Conservation (phyloP, 2,888 invertebrate species). For the Archips crataeganus region DNA sequence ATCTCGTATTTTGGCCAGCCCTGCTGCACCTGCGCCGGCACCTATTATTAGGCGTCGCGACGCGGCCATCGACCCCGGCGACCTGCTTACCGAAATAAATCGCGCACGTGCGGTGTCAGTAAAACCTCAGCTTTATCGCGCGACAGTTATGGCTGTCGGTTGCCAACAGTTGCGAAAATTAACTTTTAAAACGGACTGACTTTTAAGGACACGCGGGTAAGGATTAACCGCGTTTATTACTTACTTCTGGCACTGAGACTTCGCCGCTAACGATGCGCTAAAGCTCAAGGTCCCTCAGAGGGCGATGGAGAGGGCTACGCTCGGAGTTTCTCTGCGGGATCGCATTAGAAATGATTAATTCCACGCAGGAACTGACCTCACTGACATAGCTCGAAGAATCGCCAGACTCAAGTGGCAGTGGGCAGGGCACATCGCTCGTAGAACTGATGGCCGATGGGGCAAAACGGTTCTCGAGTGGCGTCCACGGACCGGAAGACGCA, state of each 20-base stretch:
- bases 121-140: slow-evolving; percentile 2
- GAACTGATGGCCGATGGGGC: too few relatives aligned
- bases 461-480: too few relatives aligned
- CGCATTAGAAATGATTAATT: too few relatives aligned
- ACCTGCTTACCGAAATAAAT: slow-evolving; percentile 83
- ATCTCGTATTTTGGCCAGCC: slow-evolving; percentile 13
- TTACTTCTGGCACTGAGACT: background rate
- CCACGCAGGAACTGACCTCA: too few relatives aligned
- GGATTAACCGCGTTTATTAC: background rate
- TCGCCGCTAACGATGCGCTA: too few relatives aligned
- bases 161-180: slow-evolving; percentile 11
- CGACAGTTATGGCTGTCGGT: background rate
- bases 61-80: slow-evolving; percentile 78
- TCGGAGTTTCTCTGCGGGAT: too few relatives aligned
- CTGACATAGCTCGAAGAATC: too few relatives aligned
- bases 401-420: too few relatives aligned
- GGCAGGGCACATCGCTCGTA: too few relatives aligned
- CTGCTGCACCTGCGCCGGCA: slow-evolving; percentile 67
- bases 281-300: too few relatives aligned
- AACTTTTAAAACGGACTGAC: background rate
- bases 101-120: slow-evolving; percentile 60
- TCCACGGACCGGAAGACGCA: too few relatives aligned
- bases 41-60: slow-evolving; percentile 80
- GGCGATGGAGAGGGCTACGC: too few relatives aligned
- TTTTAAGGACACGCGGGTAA: background rate